Evolutionary conservation across 2,113 vertebrate species (phyloP), one percentile per base, ranked within the genome.

Genomic region (Pao palembangensis): DNA sequence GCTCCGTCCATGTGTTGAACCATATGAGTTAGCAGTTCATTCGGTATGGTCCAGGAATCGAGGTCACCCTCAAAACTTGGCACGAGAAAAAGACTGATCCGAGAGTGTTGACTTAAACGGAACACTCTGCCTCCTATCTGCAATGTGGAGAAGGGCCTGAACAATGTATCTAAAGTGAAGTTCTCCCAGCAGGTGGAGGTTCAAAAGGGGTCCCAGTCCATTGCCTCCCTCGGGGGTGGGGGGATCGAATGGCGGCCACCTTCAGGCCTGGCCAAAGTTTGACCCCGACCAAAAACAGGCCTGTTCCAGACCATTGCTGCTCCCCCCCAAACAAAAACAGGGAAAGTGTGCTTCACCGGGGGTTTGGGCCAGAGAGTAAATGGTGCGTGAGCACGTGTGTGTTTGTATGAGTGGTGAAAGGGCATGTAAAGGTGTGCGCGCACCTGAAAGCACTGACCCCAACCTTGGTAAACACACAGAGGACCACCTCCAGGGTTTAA

Each of bases 181-280:
- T 92, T 87, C 84, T 92, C 94, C 76, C 95, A 95, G 95, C 94
- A 96, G 94, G 95, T 95, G 93, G 90, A 91, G 91, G 92, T 94
- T 96, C 92, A 95, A 47, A 94, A 94, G 85, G 85, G 90, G 88
- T 94, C 92, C 93, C 91, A 64, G 92, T 91, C 93, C 90, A 93
- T 87, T 87, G 90, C 86, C 90, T 91, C 90, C 91, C 92, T 12
- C 34, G 76, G 84, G 92, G 92, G 89, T 83, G 91, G 92, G 89
- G 90, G 93, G 91, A 94, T 96, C 92, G 91, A 81, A 94, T 92
- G 88, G 92, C 91, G 91, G 91, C 89, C 81, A 80, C 84, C 75
- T 73, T 86, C 42, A 73, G 89, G 86, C 80, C 88, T 95, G 93
- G 92, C 94, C 95, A 93, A 87, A 84, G 87, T 85, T 86, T 96